Base-by-base conservation (phyloP, 2,113 vertebrate genomes). In the Polypterus senegalus region DNA sequence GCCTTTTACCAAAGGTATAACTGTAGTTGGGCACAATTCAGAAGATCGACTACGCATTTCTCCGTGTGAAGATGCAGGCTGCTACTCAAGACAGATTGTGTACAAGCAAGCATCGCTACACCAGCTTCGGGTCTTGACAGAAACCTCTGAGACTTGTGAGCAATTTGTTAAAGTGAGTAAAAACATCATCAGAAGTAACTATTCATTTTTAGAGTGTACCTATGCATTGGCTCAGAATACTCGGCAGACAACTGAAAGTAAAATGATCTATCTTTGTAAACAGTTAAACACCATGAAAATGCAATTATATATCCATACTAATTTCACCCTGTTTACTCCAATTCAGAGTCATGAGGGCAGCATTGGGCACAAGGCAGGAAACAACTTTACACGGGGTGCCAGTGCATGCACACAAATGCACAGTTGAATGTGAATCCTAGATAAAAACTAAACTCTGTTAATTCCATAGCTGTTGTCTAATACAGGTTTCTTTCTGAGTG, bases 21-120 rank as follows among this genome's bases (percentile, higher is more conserved):
- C 67, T 3, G 54, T 67, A 53, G 60, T 72, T 46, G 62, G 67
- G 8, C 70, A 72, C 54, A 57, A 72, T 60, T 60, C 62, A 46
- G 70, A 72, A 59, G 48, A 11, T 4, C 68, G 65, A 56, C 47
- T 62, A 6, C 65, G 67, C 51, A 67, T 67, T n/a, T 3, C 57
- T 54, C 63, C 65, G 3, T 72, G 67, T 56, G 58, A 64, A 54
- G 60, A 66, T 45, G 65, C 70, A 6, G 70, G 70, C 59, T 71
- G 70, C 65, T 69, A 71, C 46, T 67, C 65, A 47, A 60, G 62
- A 46, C 48, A 55, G 43, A 65, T 72, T 46, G 57, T 54, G 52
- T 72, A 72, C 61, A 67, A 68, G n/a, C 49, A 63, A 7, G 60
- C 60, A 58, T 65, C 67, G 3, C 8, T 72, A 7, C 56, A 59